A percentile compares a stretch with the other conserved stretches of the same genome.
Evolutionary conservation across 2,888 invertebrate species (phyloP).

Genomic region (Pachymerium ferrugineum): DNA sequence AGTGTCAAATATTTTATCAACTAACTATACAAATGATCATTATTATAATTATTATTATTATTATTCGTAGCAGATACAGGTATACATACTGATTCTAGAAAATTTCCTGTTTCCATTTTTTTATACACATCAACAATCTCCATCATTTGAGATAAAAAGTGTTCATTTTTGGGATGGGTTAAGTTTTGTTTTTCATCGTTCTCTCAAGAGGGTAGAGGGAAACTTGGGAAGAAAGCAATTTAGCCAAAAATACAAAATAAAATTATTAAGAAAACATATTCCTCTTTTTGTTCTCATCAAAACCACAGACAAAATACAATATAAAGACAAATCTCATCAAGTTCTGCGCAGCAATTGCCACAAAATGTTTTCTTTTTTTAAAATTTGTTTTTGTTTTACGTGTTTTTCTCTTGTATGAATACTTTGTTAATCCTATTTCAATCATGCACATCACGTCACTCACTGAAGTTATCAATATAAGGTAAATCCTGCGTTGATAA

Average conservation of each 20-base stretch:
- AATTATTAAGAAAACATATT: slow-evolving; percentile 33
- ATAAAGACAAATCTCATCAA: slow-evolving; percentile 31
- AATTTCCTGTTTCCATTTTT: slow-evolving; percentile 8
- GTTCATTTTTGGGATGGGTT: neutral
- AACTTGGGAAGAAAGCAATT: neutral
- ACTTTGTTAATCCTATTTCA: neutral
- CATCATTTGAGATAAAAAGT: slow-evolving; percentile 8
- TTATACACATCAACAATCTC: slow-evolving; percentile 14
- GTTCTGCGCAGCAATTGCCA: neutral
- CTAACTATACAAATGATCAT: slow-evolving; percentile 13
- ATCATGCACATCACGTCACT: neutral
- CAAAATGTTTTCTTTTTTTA: neutral
- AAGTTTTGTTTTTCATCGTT: neutral
- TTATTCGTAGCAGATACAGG: slow-evolving; percentile 15
- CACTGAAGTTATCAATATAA: slow-evolving; percentile 30
- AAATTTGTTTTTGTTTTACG: neutral
- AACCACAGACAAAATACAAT: slow-evolving; percentile 35
- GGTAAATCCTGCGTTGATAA: slow-evolving; percentile 23
- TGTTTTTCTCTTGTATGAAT: neutral
- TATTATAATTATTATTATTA: neutral
- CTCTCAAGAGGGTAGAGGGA: neutral
- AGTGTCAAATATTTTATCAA: slow-evolving; percentile 14
- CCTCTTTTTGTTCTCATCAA: slow-evolving; percentile 30
- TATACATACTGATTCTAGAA: slow-evolving; percentile 21
- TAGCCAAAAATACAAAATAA: slow-evolving; percentile 34